A percentile compares a stretch with the other conserved stretches of the same genome.
Conservation (phyloP, 2,113 vertebrate species). For the Maccullochella peelii region DNA sequence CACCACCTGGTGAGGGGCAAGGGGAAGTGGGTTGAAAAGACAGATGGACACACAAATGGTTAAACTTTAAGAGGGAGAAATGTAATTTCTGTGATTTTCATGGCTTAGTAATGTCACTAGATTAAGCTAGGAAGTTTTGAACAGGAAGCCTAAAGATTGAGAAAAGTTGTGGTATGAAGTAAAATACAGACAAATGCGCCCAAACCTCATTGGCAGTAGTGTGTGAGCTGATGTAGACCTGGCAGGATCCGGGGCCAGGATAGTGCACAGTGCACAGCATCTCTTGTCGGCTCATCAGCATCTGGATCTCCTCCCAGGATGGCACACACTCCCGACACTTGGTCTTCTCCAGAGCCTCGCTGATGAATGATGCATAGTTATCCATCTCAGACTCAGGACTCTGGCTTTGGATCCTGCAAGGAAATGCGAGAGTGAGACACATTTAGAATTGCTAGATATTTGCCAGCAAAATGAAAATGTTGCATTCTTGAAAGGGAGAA, state of each 20-base stretch:
- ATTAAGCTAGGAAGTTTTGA: slow-evolving; percentile 3
- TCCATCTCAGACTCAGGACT: slow-evolving; percentile 91
- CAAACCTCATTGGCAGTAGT: slow-evolving; percentile 94
- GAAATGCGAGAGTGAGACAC: slow-evolving; percentile 7
- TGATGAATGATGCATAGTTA: slow-evolving; percentile 92
- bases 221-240: slow-evolving; percentile 93
- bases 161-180: slow-evolving; percentile 12
- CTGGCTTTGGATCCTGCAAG: slow-evolving; percentile 87
- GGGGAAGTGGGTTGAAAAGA: neutral
- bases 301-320: slow-evolving; percentile 94
- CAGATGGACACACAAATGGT: neutral
- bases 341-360: slow-evolving; percentile 90
- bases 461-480: slow-evolving; percentile 41
- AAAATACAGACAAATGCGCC: slow-evolving; percentile 38
- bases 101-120: neutral
- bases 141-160: slow-evolving; percentile 10
- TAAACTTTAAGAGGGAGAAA: neutral
- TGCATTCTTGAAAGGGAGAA: slow-evolving; percentile 36
- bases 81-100: neutral
- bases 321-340: slow-evolving; percentile 92
- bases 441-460: neutral
- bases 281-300: slow-evolving; percentile 90
- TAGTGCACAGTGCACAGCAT: slow-evolving; percentile 92
- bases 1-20: slow-evolving; percentile 85
- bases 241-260: slow-evolving; percentile 88